Conservation (phyloP, 1,140 invertebrate species). For the Prorops nasuta region DNA sequence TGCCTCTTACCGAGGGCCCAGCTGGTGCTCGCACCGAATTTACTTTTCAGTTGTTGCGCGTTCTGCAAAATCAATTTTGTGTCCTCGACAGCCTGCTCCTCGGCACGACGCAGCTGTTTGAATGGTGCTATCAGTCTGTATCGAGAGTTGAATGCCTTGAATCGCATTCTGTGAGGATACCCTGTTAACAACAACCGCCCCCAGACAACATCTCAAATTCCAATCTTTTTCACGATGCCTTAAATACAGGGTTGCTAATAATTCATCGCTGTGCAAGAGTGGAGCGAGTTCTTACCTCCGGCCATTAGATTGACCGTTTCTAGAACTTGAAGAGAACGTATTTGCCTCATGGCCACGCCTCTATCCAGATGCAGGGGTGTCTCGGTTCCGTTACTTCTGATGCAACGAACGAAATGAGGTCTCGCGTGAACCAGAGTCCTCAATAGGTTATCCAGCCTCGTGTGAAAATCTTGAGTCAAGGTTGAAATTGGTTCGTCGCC, state of each 20-base stretch:
- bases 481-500: conserved; percentile 87
- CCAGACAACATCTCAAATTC: too few species aligned
- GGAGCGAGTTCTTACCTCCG: conserved; percentile 56
- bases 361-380: conserved; percentile 78
- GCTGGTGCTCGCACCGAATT: conserved; percentile 66
- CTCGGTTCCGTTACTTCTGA: conserved; percentile 81
- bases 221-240: too few species aligned
- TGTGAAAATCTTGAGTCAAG: conserved; percentile 93
- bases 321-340: conserved; percentile 86
- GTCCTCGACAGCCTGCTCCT: conserved; percentile 79
- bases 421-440: conserved; percentile 88
- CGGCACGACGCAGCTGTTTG: conserved; percentile 69
- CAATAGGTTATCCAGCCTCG: conserved; percentile 85
- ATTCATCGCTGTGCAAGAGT: too few species aligned
- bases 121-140: conserved; percentile 82
- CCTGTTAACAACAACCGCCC: conserved; percentile 59
- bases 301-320: conserved; percentile 96
- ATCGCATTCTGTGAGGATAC: conserved; percentile 91
- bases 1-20: conserved; percentile 92
- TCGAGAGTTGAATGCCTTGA: conserved; percentile 87
- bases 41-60: conserved; percentile 58
- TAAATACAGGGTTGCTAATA: too few species aligned
- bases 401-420: conserved; percentile 90
- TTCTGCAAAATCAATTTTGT: conserved; percentile 75
- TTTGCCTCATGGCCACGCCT: conserved; percentile 77